phyloP scores from a whole-genome alignment of 2,113 vertebrate species.

The Vulpes ferrilata region DNA sequence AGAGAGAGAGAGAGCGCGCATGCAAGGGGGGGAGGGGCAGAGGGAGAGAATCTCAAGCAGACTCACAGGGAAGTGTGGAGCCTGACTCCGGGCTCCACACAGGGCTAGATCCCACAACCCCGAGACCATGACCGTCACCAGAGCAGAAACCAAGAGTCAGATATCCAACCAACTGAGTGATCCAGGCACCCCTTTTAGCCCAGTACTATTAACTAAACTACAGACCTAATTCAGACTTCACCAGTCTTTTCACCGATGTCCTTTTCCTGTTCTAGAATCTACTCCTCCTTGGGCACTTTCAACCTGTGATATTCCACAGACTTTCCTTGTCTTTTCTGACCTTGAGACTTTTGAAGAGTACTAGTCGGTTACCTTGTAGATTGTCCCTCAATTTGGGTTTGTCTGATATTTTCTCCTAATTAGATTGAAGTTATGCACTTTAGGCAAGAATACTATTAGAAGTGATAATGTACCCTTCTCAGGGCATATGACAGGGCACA shows the following conservation, averaged over 20 bases:
- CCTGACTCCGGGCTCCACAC: not conserved
- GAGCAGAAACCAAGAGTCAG: not conserved
- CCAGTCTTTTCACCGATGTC: not conserved
- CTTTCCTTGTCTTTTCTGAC: slow-evolving; percentile 41
- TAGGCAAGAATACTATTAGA: not conserved
- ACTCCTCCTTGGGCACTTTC: not conserved
- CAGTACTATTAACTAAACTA: slow-evolving; percentile 6
- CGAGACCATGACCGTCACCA: not conserved
- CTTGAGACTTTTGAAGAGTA: slow-evolving; percentile 43
- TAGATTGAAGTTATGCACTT: not conserved
- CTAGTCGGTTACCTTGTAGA: not conserved
- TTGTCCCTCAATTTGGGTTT: slow-evolving; percentile 2
- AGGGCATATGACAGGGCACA: not conserved
- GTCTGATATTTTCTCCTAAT: slow-evolving; percentile 33
- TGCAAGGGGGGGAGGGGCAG: not conserved
- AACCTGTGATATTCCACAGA: not conserved
- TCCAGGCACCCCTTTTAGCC: not conserved
- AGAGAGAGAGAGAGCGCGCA: not conserved
- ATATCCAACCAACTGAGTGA: not conserved
- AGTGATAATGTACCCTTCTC: not conserved
- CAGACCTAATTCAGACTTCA: not conserved
- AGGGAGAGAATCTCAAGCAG: not conserved
- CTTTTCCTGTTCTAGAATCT: not conserved
- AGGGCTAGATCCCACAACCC: not conserved
- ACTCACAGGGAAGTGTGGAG: not conserved